Percentiles rank a stretch among this genome's conserved stretches.
phyloP scores from a whole-genome alignment of 2,797 vertebrate species.

The Dallia pectoralis region DNA sequence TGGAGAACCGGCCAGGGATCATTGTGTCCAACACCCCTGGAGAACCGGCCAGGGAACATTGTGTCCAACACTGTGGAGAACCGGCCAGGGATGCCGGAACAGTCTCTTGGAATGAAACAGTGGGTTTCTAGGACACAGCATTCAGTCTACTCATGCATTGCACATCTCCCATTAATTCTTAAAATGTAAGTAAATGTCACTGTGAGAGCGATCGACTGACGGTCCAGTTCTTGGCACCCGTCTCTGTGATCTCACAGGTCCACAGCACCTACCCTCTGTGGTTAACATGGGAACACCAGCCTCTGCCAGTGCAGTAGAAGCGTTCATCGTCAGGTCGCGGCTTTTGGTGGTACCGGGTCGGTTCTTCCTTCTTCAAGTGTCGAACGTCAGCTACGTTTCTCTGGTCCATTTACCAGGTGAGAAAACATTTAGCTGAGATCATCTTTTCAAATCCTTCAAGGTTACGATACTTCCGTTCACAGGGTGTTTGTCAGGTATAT shows the following conservation, averaged over 20 bases:
- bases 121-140: conserved; percentile 54
- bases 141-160: conserved; percentile 83
- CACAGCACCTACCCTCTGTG: conserved; percentile 32
- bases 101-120: conserved; percentile 42
- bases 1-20: too few relatives aligned
- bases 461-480: not conserved
- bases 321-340: conserved; percentile 62
- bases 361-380: not conserved
- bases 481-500: not conserved
- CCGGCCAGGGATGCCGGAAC: conserved; percentile 28
- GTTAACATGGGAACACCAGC: conserved; percentile 53
- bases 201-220: conserved; percentile 34
- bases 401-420: not conserved
- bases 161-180: conserved; percentile 82
- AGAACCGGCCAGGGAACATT: conserved; percentile 1
- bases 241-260: conserved; percentile 49
- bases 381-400: not conserved
- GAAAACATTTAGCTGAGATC: not conserved
- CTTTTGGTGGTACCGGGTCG: conserved; percentile 55
- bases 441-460: not conserved
- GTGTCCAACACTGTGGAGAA: conserved; percentile 37
- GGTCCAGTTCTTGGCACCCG: conserved; percentile 80
- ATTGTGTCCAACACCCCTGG: too few relatives aligned
- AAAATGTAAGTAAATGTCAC: conserved; percentile 49
- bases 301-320: conserved; percentile 78